Evolutionary conservation across 2,888 invertebrate genomes (phyloP).

Genomic region (Nomada ferruginata): DNA sequence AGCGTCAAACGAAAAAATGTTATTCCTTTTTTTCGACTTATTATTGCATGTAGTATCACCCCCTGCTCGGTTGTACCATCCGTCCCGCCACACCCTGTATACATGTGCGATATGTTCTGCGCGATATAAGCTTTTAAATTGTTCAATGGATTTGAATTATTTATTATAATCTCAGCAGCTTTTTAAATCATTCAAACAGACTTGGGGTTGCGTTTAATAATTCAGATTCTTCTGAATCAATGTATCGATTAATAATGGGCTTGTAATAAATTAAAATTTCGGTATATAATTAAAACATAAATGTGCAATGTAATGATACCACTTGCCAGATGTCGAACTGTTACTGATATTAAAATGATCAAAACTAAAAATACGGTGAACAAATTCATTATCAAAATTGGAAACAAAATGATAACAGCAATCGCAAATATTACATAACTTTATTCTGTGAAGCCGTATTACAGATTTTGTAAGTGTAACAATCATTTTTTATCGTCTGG

Average conservation of each 20-base stretch:
- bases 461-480: background rate
- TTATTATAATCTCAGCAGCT: background rate
- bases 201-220: constrained; percentile 5
- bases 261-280: background rate
- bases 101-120: too few species aligned
- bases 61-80: too few species aligned
- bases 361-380: background rate
- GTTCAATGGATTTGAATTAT: background rate
- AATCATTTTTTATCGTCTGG: background rate
- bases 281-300: background rate
- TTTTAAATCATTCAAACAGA: background rate
- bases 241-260: constrained; percentile 20
- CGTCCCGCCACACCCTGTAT: too few species aligned
- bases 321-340: background rate
- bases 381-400: background rate
- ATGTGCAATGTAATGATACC: background rate
- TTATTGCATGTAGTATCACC: too few species aligned
- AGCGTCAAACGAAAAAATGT: too few species aligned
- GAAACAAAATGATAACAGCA: background rate
- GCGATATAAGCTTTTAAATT: too few species aligned
- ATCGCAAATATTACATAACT: background rate
- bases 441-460: background rate
- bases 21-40: too few species aligned
- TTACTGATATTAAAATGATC: constrained; percentile 5
- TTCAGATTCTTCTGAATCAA: constrained; percentile 7